Evolutionary conservation across 2,888 invertebrate species (phyloP).

Genomic region (Drosophila imparisetae): DNA sequence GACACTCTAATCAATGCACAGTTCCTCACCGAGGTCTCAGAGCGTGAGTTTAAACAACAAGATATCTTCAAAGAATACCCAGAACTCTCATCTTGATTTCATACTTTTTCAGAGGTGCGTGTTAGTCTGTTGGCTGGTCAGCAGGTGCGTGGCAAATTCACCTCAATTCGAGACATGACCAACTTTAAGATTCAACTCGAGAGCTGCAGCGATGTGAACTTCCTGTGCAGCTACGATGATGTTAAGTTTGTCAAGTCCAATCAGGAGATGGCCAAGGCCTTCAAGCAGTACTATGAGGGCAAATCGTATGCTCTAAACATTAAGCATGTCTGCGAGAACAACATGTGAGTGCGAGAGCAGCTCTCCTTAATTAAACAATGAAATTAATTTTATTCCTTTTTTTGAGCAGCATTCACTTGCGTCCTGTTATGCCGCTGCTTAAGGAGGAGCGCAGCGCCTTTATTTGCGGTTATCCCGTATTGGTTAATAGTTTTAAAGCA

Average conservation of each 20-base stretch:
- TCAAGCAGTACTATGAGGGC: constrained; percentile 85
- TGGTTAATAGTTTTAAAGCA: constrained; percentile 87
- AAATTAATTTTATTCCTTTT: neutral
- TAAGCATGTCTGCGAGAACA: constrained; percentile 82
- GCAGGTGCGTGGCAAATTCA: constrained; percentile 82
- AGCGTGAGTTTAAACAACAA: constrained; percentile 59
- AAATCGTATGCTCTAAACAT: constrained; percentile 82
- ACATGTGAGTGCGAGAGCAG: constrained; percentile 78
- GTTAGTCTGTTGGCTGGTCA: constrained; percentile 82
- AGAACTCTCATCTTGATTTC: neutral
- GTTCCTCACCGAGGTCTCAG: constrained; percentile 76
- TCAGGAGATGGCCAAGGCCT: constrained; percentile 82
- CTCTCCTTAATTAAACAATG: neutral
- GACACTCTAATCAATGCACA: constrained; percentile 77
- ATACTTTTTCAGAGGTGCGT: constrained; percentile 70
- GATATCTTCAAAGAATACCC: neutral
- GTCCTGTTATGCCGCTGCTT: constrained; percentile 86
- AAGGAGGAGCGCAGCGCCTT: constrained; percentile 83
- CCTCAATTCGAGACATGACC: constrained; percentile 80
- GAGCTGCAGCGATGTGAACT: constrained; percentile 80
- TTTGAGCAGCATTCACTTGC: constrained; percentile 87
- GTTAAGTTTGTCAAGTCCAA: constrained; percentile 83
- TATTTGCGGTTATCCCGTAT: constrained; percentile 88
- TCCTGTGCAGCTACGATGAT: constrained; percentile 83
- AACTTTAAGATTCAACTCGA: constrained; percentile 83